Evolutionary conservation across 2,888 invertebrate genomes (phyloP).

Genomic region (Netelia melanura): DNA sequence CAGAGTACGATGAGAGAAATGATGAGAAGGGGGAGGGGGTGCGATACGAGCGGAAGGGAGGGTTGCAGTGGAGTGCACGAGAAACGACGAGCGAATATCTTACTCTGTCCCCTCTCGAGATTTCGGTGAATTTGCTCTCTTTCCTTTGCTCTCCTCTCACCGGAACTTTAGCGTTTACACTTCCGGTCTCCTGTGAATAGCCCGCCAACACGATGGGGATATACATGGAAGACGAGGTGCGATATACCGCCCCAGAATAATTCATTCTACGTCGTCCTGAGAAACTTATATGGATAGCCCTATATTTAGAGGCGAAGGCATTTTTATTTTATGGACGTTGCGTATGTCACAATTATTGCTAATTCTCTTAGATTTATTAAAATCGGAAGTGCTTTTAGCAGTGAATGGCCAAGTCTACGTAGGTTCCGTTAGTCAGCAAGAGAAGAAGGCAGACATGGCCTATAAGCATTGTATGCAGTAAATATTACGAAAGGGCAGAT

Average conservation of each 20-base stretch:
- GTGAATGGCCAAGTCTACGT: not conserved
- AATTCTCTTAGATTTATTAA: not conserved
- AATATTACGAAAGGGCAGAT: conserved; percentile 28
- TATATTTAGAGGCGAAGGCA: conserved; percentile 9
- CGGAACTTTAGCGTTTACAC: conserved; percentile 28
- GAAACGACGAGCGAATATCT: conserved; percentile 29
- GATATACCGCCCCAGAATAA: conserved; percentile 31
- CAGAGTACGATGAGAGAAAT: conserved; percentile 25
- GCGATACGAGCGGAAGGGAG: not conserved
- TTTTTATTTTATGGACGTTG: not conserved
- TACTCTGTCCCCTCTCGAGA: conserved; percentile 39
- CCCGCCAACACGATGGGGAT: conserved; percentile 4
- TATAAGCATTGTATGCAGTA: conserved; percentile 7
- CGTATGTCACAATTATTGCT: no score
- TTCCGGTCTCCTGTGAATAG: conserved; percentile 40
- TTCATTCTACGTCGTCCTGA: conserved; percentile 23
- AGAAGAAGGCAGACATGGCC: not conserved
- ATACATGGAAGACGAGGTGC: not conserved
- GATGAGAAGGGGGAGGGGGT: conserved; percentile 6
- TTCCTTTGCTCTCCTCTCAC: not conserved
- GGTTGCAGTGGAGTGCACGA: not conserved
- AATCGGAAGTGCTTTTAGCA: not conserved
- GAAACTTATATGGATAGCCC: conserved; percentile 5
- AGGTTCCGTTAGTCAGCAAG: conserved; percentile 23
- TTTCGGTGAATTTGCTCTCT: conserved; percentile 35